Evolutionary conservation across 2,888 invertebrate genomes (phyloP).

Genomic region (Apodemia hepburni): DNA sequence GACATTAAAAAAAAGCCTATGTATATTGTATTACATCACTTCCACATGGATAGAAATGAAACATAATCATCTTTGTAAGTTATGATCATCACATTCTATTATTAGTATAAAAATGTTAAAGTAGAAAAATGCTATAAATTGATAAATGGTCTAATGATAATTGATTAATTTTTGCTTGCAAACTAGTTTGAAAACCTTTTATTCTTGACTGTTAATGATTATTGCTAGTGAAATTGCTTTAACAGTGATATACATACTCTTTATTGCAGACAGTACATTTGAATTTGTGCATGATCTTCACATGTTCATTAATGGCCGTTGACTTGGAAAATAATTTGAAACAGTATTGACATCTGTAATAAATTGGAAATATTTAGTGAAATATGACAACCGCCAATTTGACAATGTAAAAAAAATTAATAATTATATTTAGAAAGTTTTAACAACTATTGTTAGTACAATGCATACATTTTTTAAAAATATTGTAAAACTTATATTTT

Average conservation of each 20-base stretch:
- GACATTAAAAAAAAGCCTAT: no score
- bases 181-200: no score
- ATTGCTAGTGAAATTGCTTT: background rate
- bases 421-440: no score
- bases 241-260: constrained; percentile 48
- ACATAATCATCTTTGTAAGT: background rate
- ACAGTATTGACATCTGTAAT: constrained; percentile 60
- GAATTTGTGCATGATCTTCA: constrained; percentile 49
- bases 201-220: no score
- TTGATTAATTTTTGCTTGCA: no score
- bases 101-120: no score
- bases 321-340: constrained; percentile 54
- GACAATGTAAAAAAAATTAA: background rate
- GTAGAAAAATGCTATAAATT: no score
- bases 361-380: constrained; percentile 17
- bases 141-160: no score
- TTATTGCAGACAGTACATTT: constrained; percentile 54
- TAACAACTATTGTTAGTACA: no score
- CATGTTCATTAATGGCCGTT: constrained; percentile 49
- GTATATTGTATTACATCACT: background rate
- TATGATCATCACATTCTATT: background rate
- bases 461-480: no score
- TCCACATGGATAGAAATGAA: constrained; percentile 2
- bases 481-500: no score
- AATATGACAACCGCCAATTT: background rate